Evolutionary conservation across 64 coral and sea anemone genomes (phyloP), one percentile per base, ranked within the genome.

Genomic region (Stichodactyla helianthus): DNA sequence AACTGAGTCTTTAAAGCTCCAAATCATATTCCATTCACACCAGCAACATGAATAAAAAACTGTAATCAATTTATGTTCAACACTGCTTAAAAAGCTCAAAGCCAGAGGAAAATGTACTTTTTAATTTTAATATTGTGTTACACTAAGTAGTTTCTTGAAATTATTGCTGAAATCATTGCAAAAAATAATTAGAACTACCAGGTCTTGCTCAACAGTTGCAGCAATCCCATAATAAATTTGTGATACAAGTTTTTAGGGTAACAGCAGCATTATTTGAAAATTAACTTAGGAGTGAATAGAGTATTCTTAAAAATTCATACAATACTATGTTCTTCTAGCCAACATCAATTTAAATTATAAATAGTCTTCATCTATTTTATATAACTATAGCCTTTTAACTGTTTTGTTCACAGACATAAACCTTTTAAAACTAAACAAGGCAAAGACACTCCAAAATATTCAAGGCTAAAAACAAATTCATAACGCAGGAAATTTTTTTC

Each of bases 391-490:
- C 62, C 22, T 65, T 65, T 22, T 65, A 18, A 7, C 22, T 18
- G 62, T 65, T n/a, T 65, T 6, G 12, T 22, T 7, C 22, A 6
- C 62, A 65, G 62, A 22, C 5, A 44, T 44, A 3, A 44, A 44
- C 35, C 35, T 44, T 74, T 9, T 74, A 31, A 31, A 31, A 31
- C 68, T 27, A 31, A 74, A 74, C 26, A 31, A 74, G 31, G 31
- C 26, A 74, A 31, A 31, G 12, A 74, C 68, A 74, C 68, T 74
- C 68, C 68, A 74, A 74, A 74, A 74, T 74, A 74, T 74, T 11
- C 26, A 74, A 74, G 68, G 4, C 68, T 74, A 13, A 44, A 44
- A 44, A 44, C 1, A 3, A 44, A 44, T 44, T 44, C 2, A 44
- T 44, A 44, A 44, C 1, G 2, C 35, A 44, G 35, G 35, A 44